Evolutionary conservation across 2,888 invertebrate species (phyloP).

Genomic region (Monochamus alternatus): DNA sequence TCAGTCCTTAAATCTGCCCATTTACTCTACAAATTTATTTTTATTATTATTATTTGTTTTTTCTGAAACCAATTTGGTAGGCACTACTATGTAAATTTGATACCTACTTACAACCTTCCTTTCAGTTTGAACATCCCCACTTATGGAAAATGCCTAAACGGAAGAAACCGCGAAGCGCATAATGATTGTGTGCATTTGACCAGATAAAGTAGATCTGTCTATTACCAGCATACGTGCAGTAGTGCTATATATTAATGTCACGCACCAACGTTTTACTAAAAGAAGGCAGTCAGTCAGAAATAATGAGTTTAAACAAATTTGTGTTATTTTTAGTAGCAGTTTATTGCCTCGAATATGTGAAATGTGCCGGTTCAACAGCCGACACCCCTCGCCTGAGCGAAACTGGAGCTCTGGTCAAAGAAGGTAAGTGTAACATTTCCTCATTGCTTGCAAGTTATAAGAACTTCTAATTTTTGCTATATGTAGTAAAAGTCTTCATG

Average conservation of each 20-base stretch:
- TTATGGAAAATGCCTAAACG: not conserved
- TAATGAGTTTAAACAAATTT: not conserved
- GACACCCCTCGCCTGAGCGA: not conserved
- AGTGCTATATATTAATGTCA: not conserved
- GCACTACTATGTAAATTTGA: too few relatives aligned
- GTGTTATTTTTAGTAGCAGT: not conserved
- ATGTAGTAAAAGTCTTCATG: too few relatives aligned
- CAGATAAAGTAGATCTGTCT: not conserved
- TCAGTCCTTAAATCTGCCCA: too few relatives aligned
- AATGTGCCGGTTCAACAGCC: not conserved
- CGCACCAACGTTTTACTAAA: not conserved
- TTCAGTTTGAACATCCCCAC: not conserved
- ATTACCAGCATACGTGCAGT: not conserved
- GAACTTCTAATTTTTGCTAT: too few relatives aligned
- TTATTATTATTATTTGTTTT: too few relatives aligned
- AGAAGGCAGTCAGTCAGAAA: not conserved
- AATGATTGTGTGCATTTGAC: not conserved
- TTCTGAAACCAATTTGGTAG: too few relatives aligned
- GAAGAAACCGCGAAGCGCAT: not conserved
- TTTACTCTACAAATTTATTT: too few relatives aligned
- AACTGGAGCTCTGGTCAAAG: not conserved
- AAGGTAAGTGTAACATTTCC: constrained; percentile 5
- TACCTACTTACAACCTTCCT: too few relatives aligned
- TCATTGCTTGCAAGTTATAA: not conserved
- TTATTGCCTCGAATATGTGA: not conserved